Evolutionary conservation across 2,888 invertebrate genomes (phyloP).

Genomic region (Hedychridium roseum): DNA sequence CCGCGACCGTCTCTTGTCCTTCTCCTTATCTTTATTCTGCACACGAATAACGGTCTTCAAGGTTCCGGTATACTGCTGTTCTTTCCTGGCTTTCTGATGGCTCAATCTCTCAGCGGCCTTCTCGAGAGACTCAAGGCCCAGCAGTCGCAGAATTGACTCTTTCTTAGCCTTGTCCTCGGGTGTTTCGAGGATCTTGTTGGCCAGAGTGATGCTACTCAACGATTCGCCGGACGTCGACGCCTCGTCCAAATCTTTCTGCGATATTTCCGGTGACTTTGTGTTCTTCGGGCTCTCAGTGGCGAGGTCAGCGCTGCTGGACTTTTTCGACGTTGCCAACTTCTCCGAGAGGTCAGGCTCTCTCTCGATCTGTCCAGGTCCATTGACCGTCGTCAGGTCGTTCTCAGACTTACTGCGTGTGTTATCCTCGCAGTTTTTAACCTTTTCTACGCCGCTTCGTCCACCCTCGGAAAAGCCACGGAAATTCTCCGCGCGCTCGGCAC

Average conservation of each 20-base stretch:
- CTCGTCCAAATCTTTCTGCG: constrained; percentile 55
- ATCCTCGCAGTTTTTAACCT: constrained; percentile 20
- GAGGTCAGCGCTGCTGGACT: too few species aligned
- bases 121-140: constrained; percentile 79
- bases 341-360: constrained; percentile 28
- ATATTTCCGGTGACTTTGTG: constrained; percentile 38
- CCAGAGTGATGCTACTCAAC: constrained; percentile 44
- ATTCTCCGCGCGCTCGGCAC: constrained; percentile 32
- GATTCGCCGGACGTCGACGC: constrained; percentile 58
- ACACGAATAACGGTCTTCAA: constrained; percentile 85
- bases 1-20: constrained; percentile 72
- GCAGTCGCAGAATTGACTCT: constrained; percentile 76
- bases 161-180: constrained; percentile 75
- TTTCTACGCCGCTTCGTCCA: constrained; percentile 30
- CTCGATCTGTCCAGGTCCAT: too few species aligned
- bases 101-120: constrained; percentile 69
- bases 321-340: too few species aligned
- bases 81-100: constrained; percentile 69
- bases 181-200: constrained; percentile 62
- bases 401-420: constrained; percentile 58
- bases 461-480: constrained; percentile 54
- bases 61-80: constrained; percentile 74
- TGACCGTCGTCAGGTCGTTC: constrained; percentile 41
- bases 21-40: constrained; percentile 63
- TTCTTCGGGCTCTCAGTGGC: constrained; percentile 32